Conservation (phyloP, 2,888 invertebrate genomes). For the Corythucha ciliata region DNA sequence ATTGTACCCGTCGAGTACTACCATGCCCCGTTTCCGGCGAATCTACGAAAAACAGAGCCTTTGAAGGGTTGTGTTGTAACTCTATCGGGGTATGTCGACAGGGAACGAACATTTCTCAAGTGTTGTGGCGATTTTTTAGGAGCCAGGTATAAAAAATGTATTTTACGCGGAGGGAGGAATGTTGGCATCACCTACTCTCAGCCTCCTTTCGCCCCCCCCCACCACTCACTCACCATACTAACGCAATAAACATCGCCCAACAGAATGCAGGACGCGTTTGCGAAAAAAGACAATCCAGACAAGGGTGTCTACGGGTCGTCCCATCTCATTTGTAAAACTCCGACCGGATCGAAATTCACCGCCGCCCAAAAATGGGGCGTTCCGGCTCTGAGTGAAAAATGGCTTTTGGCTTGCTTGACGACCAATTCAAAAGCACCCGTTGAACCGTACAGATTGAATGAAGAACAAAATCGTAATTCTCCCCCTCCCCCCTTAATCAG, state of each 20-base stretch:
- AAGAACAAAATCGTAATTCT: too few relatives aligned
- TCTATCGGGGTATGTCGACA: slow-evolving; percentile 63
- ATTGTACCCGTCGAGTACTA: slow-evolving; percentile 51
- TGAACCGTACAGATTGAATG: not conserved
- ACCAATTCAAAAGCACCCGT: slow-evolving; percentile 2
- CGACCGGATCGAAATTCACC: slow-evolving; percentile 65
- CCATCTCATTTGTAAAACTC: slow-evolving; percentile 49
- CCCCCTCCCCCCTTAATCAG: too few relatives aligned
- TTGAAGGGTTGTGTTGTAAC: slow-evolving; percentile 61
- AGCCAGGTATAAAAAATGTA: too few relatives aligned
- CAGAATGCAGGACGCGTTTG: slow-evolving; percentile 58
- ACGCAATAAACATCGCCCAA: slow-evolving; percentile 17
- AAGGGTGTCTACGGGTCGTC: slow-evolving; percentile 57
- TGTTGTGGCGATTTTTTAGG: too few relatives aligned
- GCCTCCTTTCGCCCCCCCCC: too few relatives aligned
- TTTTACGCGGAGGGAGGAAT: too few relatives aligned
- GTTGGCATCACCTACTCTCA: too few relatives aligned
- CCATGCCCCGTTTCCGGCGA: slow-evolving; percentile 55
- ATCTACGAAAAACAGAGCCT: slow-evolving; percentile 44
- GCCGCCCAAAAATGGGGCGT: slow-evolving; percentile 79
- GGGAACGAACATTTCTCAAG: slow-evolving; percentile 68
- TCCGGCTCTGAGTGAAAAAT: slow-evolving; percentile 66
- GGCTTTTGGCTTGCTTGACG: slow-evolving; percentile 49
- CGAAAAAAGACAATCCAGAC: slow-evolving; percentile 46
- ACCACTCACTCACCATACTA: not conserved